phyloP scores from a whole-genome alignment of 2,113 vertebrate species.

The Dipodomys ordii region DNA sequence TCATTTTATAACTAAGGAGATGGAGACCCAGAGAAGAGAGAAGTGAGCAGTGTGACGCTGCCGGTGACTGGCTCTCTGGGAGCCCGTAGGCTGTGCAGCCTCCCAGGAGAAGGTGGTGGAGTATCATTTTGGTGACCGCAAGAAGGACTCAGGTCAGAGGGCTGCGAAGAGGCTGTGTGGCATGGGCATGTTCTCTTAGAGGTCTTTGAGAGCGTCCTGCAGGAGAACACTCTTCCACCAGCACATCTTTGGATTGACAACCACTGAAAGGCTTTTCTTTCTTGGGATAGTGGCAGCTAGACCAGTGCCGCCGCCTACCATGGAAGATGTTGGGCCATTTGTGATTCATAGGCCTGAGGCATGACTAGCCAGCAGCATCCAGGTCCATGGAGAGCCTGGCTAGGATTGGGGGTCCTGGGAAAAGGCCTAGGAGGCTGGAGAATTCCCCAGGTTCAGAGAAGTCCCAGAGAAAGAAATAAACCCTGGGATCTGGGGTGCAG shows the following conservation, averaged over 20 bases:
- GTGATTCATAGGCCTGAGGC: neutral
- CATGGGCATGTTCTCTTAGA: neutral
- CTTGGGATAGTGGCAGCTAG: neutral
- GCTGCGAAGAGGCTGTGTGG: neutral
- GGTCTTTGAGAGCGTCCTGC: neutral
- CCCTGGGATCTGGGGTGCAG: neutral
- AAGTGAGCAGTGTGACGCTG: neutral
- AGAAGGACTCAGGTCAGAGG: neutral
- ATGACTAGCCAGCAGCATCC: neutral
- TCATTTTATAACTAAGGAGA: neutral
- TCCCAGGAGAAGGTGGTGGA: neutral
- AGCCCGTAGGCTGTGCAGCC: neutral
- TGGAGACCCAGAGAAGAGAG: neutral
- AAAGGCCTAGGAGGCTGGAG: neutral
- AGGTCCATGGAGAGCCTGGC: neutral
- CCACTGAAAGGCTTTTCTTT: neutral
- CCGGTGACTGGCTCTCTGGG: neutral
- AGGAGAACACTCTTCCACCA: neutral
- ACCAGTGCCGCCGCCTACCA: neutral
- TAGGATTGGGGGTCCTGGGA: neutral
- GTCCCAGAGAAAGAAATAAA: neutral
- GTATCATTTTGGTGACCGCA: neutral
- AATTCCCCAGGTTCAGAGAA: neutral
- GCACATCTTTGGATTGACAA: neutral
- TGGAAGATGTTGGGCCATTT: accelerated